These are phyloP conservation scores for Dicerorhinus sumatrensis DNA, from an alignment of 2,113 vertebrate genomes.

Conservation along the genomic window DNA sequence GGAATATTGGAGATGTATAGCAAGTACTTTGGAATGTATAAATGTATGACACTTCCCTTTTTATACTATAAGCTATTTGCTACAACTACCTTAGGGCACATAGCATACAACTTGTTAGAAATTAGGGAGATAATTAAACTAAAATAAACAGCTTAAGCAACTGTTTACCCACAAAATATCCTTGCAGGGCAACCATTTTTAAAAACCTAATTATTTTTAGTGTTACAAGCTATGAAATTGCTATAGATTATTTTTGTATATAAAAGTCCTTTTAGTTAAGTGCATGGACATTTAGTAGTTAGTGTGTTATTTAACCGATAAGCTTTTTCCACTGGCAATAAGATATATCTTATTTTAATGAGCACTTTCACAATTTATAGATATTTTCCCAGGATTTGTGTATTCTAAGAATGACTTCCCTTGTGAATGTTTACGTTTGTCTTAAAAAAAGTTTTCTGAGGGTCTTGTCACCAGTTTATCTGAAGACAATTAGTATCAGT, in stretches of 20 bases:
- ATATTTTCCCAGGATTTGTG: not conserved
- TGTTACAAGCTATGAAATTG: conserved; percentile 4
- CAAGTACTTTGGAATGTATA: not conserved
- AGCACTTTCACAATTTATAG: not conserved
- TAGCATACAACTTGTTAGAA: not conserved
- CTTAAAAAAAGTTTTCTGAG: not conserved
- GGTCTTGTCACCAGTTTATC: not conserved
- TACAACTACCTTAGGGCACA: not conserved
- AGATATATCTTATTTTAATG: not conserved
- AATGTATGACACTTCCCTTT: not conserved
- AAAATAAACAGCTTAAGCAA: conserved; percentile 22
- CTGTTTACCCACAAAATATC: conserved; percentile 29
- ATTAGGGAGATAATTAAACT: conserved; percentile 32
- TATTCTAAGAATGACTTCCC: not conserved
- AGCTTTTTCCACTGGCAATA: not conserved
- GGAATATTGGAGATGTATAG: not conserved
- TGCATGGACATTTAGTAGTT: not conserved
- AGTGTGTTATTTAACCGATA: conserved; percentile 28
- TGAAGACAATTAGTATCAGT: not conserved
- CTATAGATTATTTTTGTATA: conserved; percentile 42
- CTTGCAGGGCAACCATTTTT: conserved; percentile 12
- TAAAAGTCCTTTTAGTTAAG: not conserved
- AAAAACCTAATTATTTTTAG: conserved; percentile 42
- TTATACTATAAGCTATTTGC: not conserved
- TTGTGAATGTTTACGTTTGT: not conserved